Conservation (phyloP, 2,113 vertebrate genomes). For the Tragulus kanchil region DNA sequence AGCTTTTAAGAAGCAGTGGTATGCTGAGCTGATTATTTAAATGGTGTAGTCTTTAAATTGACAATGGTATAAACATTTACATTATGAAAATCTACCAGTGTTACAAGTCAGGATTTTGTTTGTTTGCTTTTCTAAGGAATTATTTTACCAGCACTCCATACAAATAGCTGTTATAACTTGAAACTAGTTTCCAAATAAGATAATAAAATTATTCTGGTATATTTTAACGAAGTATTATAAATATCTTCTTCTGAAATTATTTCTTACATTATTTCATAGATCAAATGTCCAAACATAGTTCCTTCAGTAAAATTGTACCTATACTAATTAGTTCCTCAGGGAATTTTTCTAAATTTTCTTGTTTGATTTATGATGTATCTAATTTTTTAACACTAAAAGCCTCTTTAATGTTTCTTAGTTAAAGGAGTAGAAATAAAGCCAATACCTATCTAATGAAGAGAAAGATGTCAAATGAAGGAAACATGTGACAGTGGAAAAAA, state of each 20-base stretch:
- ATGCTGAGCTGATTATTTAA: not conserved
- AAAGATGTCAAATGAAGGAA: not conserved
- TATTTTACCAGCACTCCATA: not conserved
- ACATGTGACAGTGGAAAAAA: not conserved
- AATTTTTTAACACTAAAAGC: not conserved
- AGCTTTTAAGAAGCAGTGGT: not conserved
- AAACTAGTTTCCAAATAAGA: not conserved
- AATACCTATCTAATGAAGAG: not conserved
- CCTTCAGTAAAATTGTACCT: not conserved
- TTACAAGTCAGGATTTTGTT: not conserved
- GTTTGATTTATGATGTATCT: not conserved
- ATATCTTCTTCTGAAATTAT: not conserved
- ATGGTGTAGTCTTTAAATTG: not conserved
- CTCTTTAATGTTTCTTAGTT: not conserved
- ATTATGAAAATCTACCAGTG: not conserved
- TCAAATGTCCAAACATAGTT: not conserved
- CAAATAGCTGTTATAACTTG: not conserved
- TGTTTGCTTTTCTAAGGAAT: not conserved
- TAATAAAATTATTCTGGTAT: not conserved
- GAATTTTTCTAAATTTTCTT: constrained; percentile 23
- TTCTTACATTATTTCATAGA: not conserved
- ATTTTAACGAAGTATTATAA: not conserved
- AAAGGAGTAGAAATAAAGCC: constrained; percentile 21
- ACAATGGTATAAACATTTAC: not conserved
- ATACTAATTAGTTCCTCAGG: not conserved